Base-by-base conservation (phyloP, 2,113 vertebrate genomes). In the Psittacus erithacus region DNA sequence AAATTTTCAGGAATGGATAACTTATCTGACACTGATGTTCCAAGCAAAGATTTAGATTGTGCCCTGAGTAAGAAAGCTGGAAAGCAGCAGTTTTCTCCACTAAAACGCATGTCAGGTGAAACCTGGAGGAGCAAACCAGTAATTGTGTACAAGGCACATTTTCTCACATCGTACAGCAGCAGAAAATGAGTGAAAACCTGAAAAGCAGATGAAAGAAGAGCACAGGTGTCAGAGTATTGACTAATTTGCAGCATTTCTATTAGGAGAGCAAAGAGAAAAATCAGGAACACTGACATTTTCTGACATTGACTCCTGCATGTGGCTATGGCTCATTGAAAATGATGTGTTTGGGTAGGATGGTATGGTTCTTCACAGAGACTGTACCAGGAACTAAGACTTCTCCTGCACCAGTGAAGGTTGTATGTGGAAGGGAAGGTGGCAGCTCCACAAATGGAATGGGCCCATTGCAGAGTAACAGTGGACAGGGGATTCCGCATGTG, bases 401-500 rank as follows among this genome's bases (percentile, higher is more conserved):
- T 87, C 28, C 27, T 47, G 33, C 27, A 7, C 7, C 0, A 0
- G 7, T 24, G 33, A 35, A 27, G 11, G 1, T 2, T 46, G 9
- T 10, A 8, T 13, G 14, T 0, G 2, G 55, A 83, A 70, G 27
- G 25, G 70, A 71, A 81, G 11, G 10, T 50, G 60, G 19, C 52
- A 86, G 9, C 11, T 90, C 44, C 49, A n/a, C 12, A n/a, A 59
- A 19, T 3, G 3, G 31, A 50, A 49, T 49, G 31, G 12, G 23
- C 17, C 7, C n/a, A 28, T 47, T 33, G 23, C 13, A 12, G 17
- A 11, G 9, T 28, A 63, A 52, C 4, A 46, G 13, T 27, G 29
- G 14, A 77, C 12, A 16, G 22, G 31, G 16, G 19, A 77, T 8
- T 41, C 18, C 16, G 47, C 19, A 31, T 44, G 5, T 22, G 10